These are phyloP conservation scores for Aramus guarauna DNA, from an alignment of 2,113 vertebrate genomes.

Conservation along the genomic window DNA sequence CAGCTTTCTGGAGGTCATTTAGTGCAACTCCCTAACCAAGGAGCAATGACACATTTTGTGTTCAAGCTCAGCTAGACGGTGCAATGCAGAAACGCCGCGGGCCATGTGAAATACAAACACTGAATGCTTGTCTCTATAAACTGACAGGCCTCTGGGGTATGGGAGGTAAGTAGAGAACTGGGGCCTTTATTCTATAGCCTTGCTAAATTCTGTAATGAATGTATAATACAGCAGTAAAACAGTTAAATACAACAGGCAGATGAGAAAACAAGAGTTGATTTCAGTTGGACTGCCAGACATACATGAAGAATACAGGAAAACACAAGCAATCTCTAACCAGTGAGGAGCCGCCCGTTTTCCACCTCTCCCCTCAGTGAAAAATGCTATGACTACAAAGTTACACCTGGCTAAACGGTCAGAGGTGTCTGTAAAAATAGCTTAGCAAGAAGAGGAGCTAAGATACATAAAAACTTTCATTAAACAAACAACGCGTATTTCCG, in stretches of 20 bases:
- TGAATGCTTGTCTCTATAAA: not conserved
- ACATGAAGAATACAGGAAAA: not conserved
- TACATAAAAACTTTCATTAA: not conserved
- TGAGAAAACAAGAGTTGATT: not conserved
- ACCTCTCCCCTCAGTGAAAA: not conserved
- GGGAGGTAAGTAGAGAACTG: not conserved
- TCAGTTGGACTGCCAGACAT: not conserved
- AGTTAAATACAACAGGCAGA: not conserved
- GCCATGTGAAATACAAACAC: not conserved
- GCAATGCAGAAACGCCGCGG: not conserved
- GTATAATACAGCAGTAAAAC: not conserved
- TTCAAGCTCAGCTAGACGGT: not conserved
- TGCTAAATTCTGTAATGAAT: not conserved
- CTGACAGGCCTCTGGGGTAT: not conserved
- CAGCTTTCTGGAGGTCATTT: not conserved
- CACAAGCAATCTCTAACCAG: not conserved
- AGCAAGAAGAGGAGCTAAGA: not conserved
- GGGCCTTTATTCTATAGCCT: accelerated
- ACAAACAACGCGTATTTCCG: not conserved
- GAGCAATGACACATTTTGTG: accelerated
- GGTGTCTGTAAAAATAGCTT: not conserved
- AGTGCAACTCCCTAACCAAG: not conserved
- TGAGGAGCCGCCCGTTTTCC: not conserved
- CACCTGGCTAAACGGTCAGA: not conserved
- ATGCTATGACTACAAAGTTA: not conserved